Conservation (phyloP, 2,888 invertebrate species). For the Rapana venosa region DNA sequence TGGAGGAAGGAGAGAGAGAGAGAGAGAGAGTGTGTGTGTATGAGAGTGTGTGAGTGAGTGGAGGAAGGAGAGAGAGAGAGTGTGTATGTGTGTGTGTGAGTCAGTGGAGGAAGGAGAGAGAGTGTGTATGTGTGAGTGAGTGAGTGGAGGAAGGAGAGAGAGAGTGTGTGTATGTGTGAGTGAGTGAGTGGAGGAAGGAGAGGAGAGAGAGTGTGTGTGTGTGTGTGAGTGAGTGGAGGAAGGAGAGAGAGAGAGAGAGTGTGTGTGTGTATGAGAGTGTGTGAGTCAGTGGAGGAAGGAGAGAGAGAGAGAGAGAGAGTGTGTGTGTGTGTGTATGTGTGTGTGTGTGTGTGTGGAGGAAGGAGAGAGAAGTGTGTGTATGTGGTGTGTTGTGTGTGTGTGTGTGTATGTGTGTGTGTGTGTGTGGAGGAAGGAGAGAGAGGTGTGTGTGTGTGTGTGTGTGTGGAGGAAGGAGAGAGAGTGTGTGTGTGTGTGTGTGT, state of each 20-base stretch:
- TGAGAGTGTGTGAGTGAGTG: not conserved
- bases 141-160: too few species aligned
- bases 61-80: not conserved
- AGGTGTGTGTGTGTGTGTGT: not conserved
- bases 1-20: too few species aligned
- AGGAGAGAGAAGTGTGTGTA: not conserved
- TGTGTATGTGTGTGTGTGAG: slow-evolving; percentile 1
- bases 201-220: not conserved
- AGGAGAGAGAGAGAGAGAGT: not conserved
- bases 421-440: not conserved
- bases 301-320: not conserved
- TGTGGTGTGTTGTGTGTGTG: not conserved
- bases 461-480: not conserved
- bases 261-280: not conserved
- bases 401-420: not conserved
- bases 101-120: not conserved
- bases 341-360: not conserved
- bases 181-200: not conserved
- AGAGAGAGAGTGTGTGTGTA: not conserved
- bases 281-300: too few species aligned
- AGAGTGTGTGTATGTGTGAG: not conserved
- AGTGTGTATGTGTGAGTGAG: not conserved
- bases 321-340: slow-evolving; percentile 19
- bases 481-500: not conserved
- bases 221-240: not conserved